Base-by-base conservation (phyloP, 2,113 vertebrate species). In the Tiliqua scincoides region DNA sequence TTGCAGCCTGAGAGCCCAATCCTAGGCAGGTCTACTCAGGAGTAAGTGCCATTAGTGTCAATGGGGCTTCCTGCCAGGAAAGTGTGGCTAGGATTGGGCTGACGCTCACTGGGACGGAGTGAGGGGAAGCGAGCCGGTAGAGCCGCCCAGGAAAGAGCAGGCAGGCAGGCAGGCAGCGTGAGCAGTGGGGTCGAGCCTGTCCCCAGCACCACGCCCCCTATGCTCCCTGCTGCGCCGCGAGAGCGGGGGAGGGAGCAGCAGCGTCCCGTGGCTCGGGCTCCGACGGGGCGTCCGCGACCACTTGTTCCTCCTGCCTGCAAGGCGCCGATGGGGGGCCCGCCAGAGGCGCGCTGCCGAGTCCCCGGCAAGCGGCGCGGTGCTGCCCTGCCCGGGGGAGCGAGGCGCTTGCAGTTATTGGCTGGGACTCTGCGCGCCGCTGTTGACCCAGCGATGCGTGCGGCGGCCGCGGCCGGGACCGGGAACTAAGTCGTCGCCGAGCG, bases 391-490 rank as follows among this genome's bases (percentile, higher is more conserved):
- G 52, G 40, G 84, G 67, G 83, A 89, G 81, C 79, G 84, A 91
- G 87, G 87, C 91, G 89, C 91, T 93, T 93, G 96, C 93, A 97
- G 93, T 98, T 97, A 95, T 96, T 92, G 93, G 95, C 83, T 90
- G 96, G 94, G 94, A 97, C 98, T 96, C 95, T 95, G 86, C 92
- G 98, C 95, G 98, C 96, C 98, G 97, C 98, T 98, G 97, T 98
- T 96, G 97, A 94, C 97, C 84, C 95, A 97, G 91, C 95, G 92
- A 88, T 96, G 95, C 89, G 61, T 90, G 92, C 85, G 75, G 96
- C 96, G 94, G 93, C 93, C 90, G 91, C 95, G 82, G 95, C 93
- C 94, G 92, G 94, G 94, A 95, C 95, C 94, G 95, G 89, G 90
- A 91, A 77, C 67, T 75, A 91, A n/a, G n/a, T n/a, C n/a, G 89